phyloP scores from a whole-genome alignment of 2,797 vertebrate species.

The Potorous gilbertii region DNA sequence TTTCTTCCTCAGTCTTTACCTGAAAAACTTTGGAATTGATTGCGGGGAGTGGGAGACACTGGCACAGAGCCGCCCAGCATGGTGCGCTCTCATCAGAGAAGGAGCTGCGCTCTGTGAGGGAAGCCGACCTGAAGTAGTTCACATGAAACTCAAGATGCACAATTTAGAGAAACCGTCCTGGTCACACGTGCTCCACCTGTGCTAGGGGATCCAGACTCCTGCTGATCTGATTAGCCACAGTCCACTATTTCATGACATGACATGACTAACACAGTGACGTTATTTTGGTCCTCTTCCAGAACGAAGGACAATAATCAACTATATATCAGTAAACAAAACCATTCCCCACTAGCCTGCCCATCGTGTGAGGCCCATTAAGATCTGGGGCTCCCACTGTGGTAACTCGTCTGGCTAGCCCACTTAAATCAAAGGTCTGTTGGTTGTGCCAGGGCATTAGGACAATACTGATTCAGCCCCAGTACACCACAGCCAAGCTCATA shows the following conservation, averaged over 20 bases:
- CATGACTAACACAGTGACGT: too few species aligned
- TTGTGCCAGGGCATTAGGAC: background rate
- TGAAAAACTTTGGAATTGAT: background rate
- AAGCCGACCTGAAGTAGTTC: background rate
- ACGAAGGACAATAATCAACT: background rate
- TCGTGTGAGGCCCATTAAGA: background rate
- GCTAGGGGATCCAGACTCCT: fast-evolving
- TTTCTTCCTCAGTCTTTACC: background rate
- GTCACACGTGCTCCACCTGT: fast-evolving
- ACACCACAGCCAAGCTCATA: background rate
- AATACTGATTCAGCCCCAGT: background rate
- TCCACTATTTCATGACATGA: background rate
- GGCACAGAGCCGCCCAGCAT: background rate
- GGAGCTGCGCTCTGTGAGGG: background rate
- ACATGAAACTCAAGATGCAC: background rate
- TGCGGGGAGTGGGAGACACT: background rate
- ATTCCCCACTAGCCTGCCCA: background rate
- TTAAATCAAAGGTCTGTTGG: slow-evolving; percentile 8
- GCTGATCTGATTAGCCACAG: too few species aligned
- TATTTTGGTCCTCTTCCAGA: background rate
- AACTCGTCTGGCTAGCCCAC: background rate
- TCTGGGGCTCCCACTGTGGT: background rate
- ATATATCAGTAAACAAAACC: background rate
- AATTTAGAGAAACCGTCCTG: background rate
- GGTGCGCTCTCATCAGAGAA: too few species aligned